phyloP scores from a whole-genome alignment of 2,888 invertebrate species.

The Cantharis rufa region DNA sequence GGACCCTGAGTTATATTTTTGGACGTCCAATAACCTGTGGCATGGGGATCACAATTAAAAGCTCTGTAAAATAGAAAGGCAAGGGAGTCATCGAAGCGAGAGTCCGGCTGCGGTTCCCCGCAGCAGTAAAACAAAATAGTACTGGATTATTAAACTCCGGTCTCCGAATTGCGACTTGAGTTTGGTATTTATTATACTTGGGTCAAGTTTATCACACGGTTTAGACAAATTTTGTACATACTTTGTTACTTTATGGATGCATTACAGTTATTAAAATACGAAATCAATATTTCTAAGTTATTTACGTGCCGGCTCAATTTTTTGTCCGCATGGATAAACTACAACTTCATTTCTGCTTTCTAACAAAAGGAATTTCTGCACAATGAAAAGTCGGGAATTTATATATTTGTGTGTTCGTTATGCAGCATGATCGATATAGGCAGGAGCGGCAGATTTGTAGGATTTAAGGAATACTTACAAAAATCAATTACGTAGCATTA shows the following conservation, averaged over 20 bases:
- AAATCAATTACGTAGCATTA: not conserved
- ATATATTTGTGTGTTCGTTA: not conserved
- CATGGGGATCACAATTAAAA: slow-evolving; percentile 25
- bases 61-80: slow-evolving; percentile 22
- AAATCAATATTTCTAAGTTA: not conserved
- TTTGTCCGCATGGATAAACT: not conserved
- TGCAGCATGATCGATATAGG: not conserved
- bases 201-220: not conserved
- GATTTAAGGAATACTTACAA: not conserved
- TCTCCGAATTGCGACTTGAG: slow-evolving; percentile 5
- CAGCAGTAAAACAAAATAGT: slow-evolving; percentile 26
- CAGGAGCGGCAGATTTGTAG: not conserved
- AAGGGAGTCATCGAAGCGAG: slow-evolving; percentile 18
- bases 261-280: not conserved
- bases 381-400: not conserved
- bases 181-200: slow-evolving; percentile 1
- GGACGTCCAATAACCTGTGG: slow-evolving; percentile 28
- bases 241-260: slow-evolving; percentile 1
- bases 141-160: slow-evolving; percentile 24
- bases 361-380: not conserved
- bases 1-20: slow-evolving; percentile 17
- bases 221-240: slow-evolving; percentile 2
- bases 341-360: not conserved
- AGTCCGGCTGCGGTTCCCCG: slow-evolving; percentile 26
- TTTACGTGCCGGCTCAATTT: not conserved